Percentiles rank a stretch among this genome's conserved stretches.
Evolutionary conservation across 1,140 invertebrate species (phyloP).

Genomic region (Agrilus planipennis): DNA sequence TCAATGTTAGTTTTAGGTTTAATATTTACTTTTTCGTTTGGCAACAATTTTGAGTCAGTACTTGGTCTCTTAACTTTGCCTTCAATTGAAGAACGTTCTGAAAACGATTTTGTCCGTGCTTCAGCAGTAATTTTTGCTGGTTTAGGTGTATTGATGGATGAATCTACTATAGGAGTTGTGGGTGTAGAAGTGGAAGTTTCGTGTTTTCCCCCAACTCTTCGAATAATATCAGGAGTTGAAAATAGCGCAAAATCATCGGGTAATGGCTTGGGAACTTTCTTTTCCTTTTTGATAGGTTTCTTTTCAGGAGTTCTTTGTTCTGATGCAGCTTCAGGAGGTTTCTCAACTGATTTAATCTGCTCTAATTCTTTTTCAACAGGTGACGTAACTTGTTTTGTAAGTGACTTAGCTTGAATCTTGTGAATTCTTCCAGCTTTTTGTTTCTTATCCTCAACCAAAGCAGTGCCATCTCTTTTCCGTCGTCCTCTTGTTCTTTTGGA

Average conservation of each 20-base stretch:
- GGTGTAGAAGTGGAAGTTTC: constrained; percentile 30
- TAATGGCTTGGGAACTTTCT: constrained; percentile 50
- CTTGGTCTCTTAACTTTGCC: constrained; percentile 8
- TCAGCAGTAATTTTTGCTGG: constrained; percentile 25
- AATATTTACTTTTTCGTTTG: background rate
- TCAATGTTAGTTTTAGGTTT: constrained; percentile 4
- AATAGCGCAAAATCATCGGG: constrained; percentile 56
- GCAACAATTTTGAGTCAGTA: constrained; percentile 3
- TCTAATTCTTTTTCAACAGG: constrained; percentile 24
- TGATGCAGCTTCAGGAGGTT: constrained; percentile 23
- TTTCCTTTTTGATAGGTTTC: constrained; percentile 47
- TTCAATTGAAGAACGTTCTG: background rate
- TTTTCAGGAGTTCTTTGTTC: constrained; percentile 19
- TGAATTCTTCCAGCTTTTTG: constrained; percentile 15
- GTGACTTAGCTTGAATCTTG: constrained; percentile 15
- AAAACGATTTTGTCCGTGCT: constrained; percentile 8
- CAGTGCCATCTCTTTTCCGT: constrained; percentile 15
- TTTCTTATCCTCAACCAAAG: background rate
- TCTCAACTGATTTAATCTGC: constrained; percentile 31
- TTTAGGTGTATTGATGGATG: constrained; percentile 23
- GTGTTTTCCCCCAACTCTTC: constrained; percentile 45
- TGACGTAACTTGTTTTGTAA: constrained; percentile 14
- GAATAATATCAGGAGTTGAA: constrained; percentile 65
- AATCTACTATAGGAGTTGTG: constrained; percentile 11
- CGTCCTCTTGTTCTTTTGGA: constrained; percentile 9